Conservation (phyloP, 37 sponge, comb jelly and placozoan genomes). For the Chondrilla cf. caribensis region DNA sequence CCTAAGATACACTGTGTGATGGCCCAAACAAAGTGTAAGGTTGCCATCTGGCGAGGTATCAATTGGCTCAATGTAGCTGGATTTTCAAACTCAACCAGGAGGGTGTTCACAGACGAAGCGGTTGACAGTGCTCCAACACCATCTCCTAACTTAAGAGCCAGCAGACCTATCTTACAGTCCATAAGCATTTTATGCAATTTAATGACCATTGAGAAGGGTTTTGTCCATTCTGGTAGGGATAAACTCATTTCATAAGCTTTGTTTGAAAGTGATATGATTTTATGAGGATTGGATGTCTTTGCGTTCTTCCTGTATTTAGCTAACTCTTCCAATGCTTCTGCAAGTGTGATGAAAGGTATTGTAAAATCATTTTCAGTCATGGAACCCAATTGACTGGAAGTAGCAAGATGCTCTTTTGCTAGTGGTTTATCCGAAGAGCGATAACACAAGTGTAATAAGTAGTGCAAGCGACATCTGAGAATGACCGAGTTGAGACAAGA, state of each 20-base stretch:
- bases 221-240: neutral
- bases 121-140: no score
- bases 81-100: no score
- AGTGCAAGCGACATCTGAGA: neutral
- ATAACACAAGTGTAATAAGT: neutral
- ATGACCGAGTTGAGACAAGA: neutral
- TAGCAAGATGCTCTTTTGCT: neutral
- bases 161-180: neutral
- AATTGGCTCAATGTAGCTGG: neutral
- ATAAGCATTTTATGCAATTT: neutral
- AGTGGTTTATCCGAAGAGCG: neutral
- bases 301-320: neutral
- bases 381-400: neutral
- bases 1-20: no score
- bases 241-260: neutral
- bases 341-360: neutral
- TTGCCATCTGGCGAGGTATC: neutral
- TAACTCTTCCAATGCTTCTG: neutral
- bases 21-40: neutral
- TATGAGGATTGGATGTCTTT: neutral
- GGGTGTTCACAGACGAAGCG: no score
- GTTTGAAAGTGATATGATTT: neutral
- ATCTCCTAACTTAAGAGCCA: neutral
- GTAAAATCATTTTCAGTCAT: neutral
- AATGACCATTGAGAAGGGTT: constrained; percentile 4